A percentile compares a stretch with the other conserved stretches of the same genome.
Conservation (phyloP, 2,113 vertebrate species). For the Elgaria multicarinata region DNA sequence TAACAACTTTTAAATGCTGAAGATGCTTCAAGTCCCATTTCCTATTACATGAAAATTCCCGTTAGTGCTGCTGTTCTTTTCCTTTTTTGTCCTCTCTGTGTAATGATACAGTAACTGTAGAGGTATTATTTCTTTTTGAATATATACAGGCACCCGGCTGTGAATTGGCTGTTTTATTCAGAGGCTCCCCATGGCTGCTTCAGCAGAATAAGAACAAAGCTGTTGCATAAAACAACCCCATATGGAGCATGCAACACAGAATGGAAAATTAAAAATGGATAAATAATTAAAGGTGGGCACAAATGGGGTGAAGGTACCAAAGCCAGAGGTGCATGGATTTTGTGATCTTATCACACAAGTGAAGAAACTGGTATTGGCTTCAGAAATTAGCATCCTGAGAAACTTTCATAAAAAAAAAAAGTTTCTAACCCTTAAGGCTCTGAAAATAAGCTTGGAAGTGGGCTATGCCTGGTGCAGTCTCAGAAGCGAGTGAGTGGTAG, state of each 20-base stretch:
- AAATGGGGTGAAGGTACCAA: not conserved
- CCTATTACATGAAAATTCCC: conserved; percentile 9
- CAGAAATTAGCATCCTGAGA: not conserved
- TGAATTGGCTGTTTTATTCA: conserved; percentile 32
- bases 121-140: conserved; percentile 47
- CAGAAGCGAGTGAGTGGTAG: not conserved
- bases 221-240: not conserved
- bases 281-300: not conserved
- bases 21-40: conserved; percentile 15
- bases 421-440: not conserved
- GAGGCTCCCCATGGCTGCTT: conserved; percentile 11
- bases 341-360: not conserved
- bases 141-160: not conserved
- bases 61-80: conserved; percentile 47
- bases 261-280: not conserved
- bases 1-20: conserved; percentile 6
- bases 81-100: conserved; percentile 47
- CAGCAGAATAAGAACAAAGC: conserved; percentile 40
- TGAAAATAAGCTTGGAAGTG: not conserved
- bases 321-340: not conserved
- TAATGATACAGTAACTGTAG: conserved; percentile 63
- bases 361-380: not conserved
- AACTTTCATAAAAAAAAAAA: not conserved
- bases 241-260: not conserved
- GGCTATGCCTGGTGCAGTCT: not conserved